Evolutionary conservation across 1,140 invertebrate genomes (phyloP).

Genomic region (silkworm (Bombyx mori)): ASM3026992v2 NC_085112.1:7905001-7905500

Average conservation of each 20-base stretch:
- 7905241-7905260: constrained; percentile 85
- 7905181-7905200: constrained; percentile 73
- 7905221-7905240: constrained; percentile 93
- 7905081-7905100: constrained; percentile 88
- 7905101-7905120: constrained; percentile 73
- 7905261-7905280: constrained; percentile 76
- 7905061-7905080: constrained; percentile 83
- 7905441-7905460: constrained; percentile 65
- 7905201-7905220: constrained; percentile 89
- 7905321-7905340: constrained; percentile 44
- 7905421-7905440: constrained; percentile 52
- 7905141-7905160: constrained; percentile 46
- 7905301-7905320: constrained; percentile 67
- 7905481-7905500: constrained; percentile 66
- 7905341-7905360: constrained; percentile 77
- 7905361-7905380: constrained; percentile 77
- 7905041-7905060: constrained; percentile 90
- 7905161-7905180: constrained; percentile 69
- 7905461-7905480: constrained; percentile 71
- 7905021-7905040: constrained; percentile 89
- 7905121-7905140: constrained; percentile 46
- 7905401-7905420: constrained; percentile 59
- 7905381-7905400: constrained; percentile 72
- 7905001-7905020: constrained; percentile 85
- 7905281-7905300: constrained; percentile 77